phyloP scores from a whole-genome alignment of 2,797 vertebrate genomes.

The Platalea minor region DNA sequence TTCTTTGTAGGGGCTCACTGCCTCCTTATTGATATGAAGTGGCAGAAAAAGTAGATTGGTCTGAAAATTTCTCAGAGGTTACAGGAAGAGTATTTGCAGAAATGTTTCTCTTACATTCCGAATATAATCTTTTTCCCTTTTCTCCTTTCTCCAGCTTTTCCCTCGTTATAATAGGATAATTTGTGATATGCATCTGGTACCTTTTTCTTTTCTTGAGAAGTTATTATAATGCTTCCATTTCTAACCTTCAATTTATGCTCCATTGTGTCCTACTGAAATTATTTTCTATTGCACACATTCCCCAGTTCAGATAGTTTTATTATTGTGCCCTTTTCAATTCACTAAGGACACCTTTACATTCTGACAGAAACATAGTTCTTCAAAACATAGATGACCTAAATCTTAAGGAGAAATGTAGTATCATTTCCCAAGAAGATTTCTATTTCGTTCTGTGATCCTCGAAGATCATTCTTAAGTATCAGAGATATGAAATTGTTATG shows the following conservation, averaged over 20 bases:
- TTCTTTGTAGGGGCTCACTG: not conserved
- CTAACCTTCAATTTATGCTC: constrained; percentile 44
- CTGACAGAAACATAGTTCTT: constrained; percentile 28
- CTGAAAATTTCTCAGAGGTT: constrained; percentile 13
- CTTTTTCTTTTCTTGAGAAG: not conserved
- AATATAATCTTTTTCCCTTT: not conserved
- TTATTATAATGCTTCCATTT: not conserved
- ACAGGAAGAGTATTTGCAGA: constrained; percentile 25
- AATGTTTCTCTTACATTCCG: not conserved
- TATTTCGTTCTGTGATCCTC: not conserved
- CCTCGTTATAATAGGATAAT: not conserved
- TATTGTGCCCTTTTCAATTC: constrained; percentile 49
- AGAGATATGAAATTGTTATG: constrained; percentile 10
- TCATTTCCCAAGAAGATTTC: constrained; percentile 36
- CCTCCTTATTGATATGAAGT: constrained; percentile 14
- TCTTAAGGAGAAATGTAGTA: constrained; percentile 5
- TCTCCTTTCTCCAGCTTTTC: not conserved
- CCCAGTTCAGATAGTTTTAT: constrained; percentile 44
- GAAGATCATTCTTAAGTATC: constrained; percentile 37
- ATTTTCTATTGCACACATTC: constrained; percentile 42
- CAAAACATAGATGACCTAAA: constrained; percentile 33
- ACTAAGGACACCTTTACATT: constrained; percentile 11
- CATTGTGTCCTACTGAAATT: constrained; percentile 44
- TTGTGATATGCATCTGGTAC: not conserved
- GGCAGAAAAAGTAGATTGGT: not conserved